Evolutionary conservation across 2,888 invertebrate species (phyloP).

Genomic region (Dryomyza anilis): DNA sequence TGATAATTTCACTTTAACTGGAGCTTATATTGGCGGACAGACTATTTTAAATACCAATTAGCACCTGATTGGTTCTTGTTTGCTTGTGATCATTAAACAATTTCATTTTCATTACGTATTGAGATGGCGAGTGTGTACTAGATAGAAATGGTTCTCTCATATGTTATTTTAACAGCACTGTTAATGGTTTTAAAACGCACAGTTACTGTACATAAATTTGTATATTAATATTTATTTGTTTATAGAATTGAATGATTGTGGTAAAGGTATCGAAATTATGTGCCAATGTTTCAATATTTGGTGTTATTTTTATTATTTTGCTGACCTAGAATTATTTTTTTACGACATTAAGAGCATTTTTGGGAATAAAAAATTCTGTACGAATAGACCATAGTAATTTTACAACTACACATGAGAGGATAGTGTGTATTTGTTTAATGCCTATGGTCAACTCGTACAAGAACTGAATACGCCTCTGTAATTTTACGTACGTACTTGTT

Average conservation of each 20-base stretch:
- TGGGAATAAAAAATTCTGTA: neutral
- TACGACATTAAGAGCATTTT: too few relatives aligned
- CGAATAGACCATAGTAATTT: neutral
- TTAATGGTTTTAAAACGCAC: too few relatives aligned
- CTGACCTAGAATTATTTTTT: too few relatives aligned
- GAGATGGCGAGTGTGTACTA: too few relatives aligned
- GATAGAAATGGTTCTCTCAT: neutral
- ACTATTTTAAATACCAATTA: slow-evolving; percentile 6
- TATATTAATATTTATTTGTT: too few relatives aligned
- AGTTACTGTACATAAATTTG: too few relatives aligned
- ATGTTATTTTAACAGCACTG: too few relatives aligned
- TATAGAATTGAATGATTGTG: too few relatives aligned
- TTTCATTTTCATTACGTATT: slow-evolving; percentile 14
- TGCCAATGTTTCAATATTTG: too few relatives aligned
- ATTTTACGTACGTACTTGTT: neutral
- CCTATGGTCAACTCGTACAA: neutral
- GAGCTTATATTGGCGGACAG: neutral
- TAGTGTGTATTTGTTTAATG: neutral
- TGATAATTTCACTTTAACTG: slow-evolving; percentile 7
- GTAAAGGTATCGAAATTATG: too few relatives aligned
- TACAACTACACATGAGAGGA: neutral
- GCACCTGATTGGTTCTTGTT: neutral
- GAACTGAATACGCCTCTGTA: neutral
- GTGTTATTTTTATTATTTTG: too few relatives aligned
- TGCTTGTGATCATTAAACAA: neutral